Evolutionary conservation across 2,888 invertebrate genomes (phyloP).

Genomic region (Orthosia cruda): DNA sequence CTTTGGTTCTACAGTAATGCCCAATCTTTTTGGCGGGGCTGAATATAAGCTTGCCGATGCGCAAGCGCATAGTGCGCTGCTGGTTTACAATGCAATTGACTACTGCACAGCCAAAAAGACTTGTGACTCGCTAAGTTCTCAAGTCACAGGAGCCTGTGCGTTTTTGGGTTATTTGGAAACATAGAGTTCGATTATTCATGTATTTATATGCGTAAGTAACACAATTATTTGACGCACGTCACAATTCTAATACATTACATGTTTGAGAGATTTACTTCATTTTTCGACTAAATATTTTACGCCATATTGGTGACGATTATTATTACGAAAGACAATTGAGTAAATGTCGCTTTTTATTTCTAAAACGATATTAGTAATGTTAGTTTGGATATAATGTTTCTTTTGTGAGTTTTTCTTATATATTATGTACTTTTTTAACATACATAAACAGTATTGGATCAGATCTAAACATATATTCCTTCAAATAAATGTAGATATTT

Average conservation of each 20-base stretch:
- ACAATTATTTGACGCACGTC: conserved; percentile 1
- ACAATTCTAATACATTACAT: conserved; percentile 27
- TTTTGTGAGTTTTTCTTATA: conserved; percentile 55
- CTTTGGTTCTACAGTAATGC: no score
- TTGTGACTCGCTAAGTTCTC: no score
- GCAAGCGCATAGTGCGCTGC: no score
- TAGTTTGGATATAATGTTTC: conserved; percentile 31
- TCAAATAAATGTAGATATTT: not conserved
- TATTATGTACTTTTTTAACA: not conserved
- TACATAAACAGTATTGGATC: conserved; percentile 15
- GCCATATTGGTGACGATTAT: conserved; percentile 55
- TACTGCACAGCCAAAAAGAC: no score
- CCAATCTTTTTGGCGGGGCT: no score
- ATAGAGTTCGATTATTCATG: not conserved
- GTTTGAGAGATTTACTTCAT: conserved; percentile 35
- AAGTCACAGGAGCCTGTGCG: not conserved
- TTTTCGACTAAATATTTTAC: conserved; percentile 42
- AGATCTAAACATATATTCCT: not conserved
- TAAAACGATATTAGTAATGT: conserved; percentile 38
- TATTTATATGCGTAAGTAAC: not conserved
- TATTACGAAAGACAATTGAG: conserved; percentile 44
- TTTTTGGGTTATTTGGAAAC: not conserved
- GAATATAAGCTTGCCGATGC: no score
- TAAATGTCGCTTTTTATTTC: conserved; percentile 35
- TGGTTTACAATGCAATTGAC: no score